A percentile compares a stretch with the other conserved stretches of the same genome.
These are phyloP conservation scores for Drosophila recens DNA, from an alignment of 2,888 invertebrate genomes.

Conservation along the genomic window DNA sequence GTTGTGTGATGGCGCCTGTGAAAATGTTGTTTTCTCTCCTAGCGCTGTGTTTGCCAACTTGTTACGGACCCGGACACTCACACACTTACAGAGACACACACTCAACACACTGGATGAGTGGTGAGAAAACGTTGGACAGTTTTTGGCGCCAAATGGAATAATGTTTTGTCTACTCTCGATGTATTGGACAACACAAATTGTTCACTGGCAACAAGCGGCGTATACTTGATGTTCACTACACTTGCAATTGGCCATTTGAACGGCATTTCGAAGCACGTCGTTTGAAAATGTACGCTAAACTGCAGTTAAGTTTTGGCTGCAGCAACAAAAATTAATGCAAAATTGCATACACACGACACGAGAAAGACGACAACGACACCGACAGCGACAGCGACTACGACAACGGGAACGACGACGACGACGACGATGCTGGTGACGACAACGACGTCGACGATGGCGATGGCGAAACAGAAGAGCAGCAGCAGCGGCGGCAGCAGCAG, in stretches of 20 bases:
- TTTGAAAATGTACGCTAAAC: slow-evolving; percentile 70
- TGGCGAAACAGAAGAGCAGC: slow-evolving; percentile 26
- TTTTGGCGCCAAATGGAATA: slow-evolving; percentile 73
- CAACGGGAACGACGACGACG: slow-evolving; percentile 24
- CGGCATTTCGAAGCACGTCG: slow-evolving; percentile 63
- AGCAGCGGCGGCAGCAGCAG: slow-evolving; percentile 54
- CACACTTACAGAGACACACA: slow-evolving; percentile 13
- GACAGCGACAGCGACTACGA: slow-evolving; percentile 22
- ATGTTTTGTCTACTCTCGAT: slow-evolving; percentile 40
- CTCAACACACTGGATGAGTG: slow-evolving; percentile 13
- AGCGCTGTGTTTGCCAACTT: slow-evolving; percentile 63
- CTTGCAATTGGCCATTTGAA: slow-evolving; percentile 57
- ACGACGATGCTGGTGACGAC: slow-evolving; percentile 15
- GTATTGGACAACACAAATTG: slow-evolving; percentile 25
- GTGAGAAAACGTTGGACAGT: slow-evolving; percentile 26
- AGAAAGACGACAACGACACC: slow-evolving; percentile 45
- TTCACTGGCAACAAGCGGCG: slow-evolving; percentile 34
- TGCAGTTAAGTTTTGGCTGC: slow-evolving; percentile 72
- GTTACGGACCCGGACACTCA: slow-evolving; percentile 56
- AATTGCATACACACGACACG: slow-evolving; percentile 78
- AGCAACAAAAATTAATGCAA: slow-evolving; percentile 78
- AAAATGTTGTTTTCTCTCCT: slow-evolving; percentile 39
- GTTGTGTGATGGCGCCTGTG: slow-evolving; percentile 14
- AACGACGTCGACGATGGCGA: slow-evolving; percentile 13
- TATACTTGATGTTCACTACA: slow-evolving; percentile 58